These are phyloP conservation scores for Smittia aterrima DNA, from an alignment of 2,888 invertebrate genomes.

Conservation along the genomic window DNA sequence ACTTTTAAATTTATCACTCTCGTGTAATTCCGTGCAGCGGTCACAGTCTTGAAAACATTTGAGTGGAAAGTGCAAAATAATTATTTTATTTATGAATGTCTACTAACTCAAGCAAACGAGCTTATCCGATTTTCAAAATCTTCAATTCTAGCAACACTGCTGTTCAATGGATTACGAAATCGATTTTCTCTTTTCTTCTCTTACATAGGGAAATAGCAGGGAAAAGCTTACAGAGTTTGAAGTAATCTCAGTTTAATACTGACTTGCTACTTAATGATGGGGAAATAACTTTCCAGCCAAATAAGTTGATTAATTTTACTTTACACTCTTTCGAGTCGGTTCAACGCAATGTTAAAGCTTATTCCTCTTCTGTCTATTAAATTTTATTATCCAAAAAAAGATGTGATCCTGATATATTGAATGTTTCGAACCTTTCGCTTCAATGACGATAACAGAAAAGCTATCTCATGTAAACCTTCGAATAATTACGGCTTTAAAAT, in stretches of 20 bases:
- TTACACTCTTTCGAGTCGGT: neutral
- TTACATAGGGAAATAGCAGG: neutral
- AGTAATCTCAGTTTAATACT: slow-evolving; percentile 24
- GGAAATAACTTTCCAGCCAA: slow-evolving; percentile 1
- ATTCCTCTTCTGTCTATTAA: neutral
- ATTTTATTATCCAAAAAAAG: too few species aligned
- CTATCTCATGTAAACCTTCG: neutral
- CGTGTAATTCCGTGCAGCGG: too few species aligned
- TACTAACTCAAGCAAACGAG: neutral
- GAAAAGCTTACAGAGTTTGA: neutral
- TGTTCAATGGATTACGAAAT: slow-evolving; percentile 30
- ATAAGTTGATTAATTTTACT: slow-evolving; percentile 20
- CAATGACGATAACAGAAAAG: neutral
- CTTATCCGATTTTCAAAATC: slow-evolving; percentile 2
- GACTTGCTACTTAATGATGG: slow-evolving; percentile 15
- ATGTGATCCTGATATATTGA: neutral
- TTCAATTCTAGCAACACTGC: slow-evolving; percentile 20
- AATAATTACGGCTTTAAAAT: neutral
- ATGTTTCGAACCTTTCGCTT: neutral
- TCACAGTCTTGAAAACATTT: too few species aligned
- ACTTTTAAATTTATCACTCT: too few species aligned
- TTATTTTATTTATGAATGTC: too few species aligned
- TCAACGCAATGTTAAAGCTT: neutral
- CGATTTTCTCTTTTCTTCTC: slow-evolving; percentile 18
- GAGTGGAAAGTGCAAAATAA: too few species aligned